Conservation (phyloP, 1,140 invertebrate species). For the Pararge aegeria region DNA sequence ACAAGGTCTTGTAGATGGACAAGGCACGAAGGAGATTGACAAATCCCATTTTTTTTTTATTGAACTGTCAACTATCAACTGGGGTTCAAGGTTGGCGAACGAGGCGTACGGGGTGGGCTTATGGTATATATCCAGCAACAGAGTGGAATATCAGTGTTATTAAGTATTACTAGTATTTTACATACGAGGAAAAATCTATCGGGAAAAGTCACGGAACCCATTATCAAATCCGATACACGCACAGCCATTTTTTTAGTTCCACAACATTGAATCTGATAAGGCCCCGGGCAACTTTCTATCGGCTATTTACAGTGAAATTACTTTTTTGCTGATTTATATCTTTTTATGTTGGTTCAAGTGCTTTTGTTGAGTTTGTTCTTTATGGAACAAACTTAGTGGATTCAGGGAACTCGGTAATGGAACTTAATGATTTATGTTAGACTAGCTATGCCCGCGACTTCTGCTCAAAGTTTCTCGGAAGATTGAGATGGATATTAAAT, state of each 20-base stretch:
- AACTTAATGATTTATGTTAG: constrained; percentile 1
- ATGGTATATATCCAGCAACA: no score
- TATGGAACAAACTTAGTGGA: not conserved
- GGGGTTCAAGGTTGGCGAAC: no score
- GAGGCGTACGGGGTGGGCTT: no score
- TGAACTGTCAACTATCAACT: no score
- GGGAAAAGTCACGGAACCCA: constrained; percentile 1
- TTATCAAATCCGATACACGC: not conserved
- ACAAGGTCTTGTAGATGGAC: no score
- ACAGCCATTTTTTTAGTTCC: constrained; percentile 15
- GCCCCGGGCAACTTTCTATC: constrained; percentile 16
- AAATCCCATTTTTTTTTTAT: no score
- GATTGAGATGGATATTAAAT: no score
- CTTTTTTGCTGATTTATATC: constrained; percentile 9
- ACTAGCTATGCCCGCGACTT: not conserved
- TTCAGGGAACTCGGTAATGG: not conserved
- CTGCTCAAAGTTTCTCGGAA: not conserved
- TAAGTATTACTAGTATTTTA: not conserved
- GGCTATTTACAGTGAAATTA: constrained; percentile 24
- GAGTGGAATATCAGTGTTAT: no score
- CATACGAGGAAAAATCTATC: no score
- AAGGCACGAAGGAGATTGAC: no score
- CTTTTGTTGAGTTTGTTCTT: constrained; percentile 5
- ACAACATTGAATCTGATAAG: constrained; percentile 22
- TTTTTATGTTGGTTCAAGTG: constrained; percentile 9